phyloP scores from a whole-genome alignment of 2,113 vertebrate genomes.

The Heterochromis multidens region DNA sequence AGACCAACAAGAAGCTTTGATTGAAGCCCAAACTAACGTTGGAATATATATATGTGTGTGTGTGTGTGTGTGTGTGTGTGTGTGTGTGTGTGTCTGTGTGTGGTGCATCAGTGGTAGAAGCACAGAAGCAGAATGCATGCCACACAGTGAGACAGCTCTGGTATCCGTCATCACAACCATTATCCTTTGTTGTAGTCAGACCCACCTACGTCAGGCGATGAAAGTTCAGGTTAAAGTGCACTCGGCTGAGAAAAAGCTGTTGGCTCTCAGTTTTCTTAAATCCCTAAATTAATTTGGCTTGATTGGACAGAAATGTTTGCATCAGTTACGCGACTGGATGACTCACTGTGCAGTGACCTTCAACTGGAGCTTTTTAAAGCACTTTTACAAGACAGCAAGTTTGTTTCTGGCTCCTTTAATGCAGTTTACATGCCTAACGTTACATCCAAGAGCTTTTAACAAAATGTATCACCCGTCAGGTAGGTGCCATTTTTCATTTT shows the following conservation, averaged over 20 bases:
- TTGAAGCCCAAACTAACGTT: slow-evolving; percentile 55
- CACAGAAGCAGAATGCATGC: slow-evolving; percentile 62
- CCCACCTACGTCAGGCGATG: slow-evolving; percentile 79
- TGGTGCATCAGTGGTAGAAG: slow-evolving; percentile 4
- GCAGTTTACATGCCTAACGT: background rate
- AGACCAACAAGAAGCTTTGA: slow-evolving; percentile 62
- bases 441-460: background rate
- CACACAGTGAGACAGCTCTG: slow-evolving; percentile 66
- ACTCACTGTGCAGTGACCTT: slow-evolving; percentile 20
- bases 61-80: slow-evolving; percentile 9
- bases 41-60: slow-evolving; percentile 9
- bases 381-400: background rate
- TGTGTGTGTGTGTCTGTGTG: slow-evolving; percentile 25
- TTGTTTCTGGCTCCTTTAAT: background rate
- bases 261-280: slow-evolving; percentile 64
- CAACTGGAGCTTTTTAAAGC: background rate
- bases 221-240: slow-evolving; percentile 84
- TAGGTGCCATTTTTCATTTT: background rate
- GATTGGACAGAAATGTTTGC: slow-evolving; percentile 61
- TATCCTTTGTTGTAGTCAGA: slow-evolving; percentile 80
- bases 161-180: slow-evolving; percentile 79
- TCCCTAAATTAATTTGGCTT: slow-evolving; percentile 66
- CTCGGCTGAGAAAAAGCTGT: slow-evolving; percentile 53
- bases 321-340: slow-evolving; percentile 40
- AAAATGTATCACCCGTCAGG: background rate